Conservation (phyloP, 2,113 vertebrate species). For the Planiliza haematocheilus region DNA sequence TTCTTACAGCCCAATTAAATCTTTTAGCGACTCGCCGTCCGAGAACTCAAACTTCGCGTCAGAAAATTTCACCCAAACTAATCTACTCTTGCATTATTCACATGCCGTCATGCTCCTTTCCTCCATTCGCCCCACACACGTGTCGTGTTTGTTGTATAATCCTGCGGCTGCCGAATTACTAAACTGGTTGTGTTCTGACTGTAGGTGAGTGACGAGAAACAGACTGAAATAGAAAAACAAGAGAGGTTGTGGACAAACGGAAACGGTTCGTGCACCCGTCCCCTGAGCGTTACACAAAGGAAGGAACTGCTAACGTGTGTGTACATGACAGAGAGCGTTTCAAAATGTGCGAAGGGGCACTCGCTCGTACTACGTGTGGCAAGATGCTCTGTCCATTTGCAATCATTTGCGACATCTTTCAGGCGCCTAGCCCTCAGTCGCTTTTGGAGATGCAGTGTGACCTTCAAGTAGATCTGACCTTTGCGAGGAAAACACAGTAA, state of each 20-base stretch:
- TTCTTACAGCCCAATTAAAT: constrained; percentile 21
- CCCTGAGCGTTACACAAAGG: constrained; percentile 80
- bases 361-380: constrained; percentile 17
- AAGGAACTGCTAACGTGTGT: constrained; percentile 82
- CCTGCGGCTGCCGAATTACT: constrained; percentile 24
- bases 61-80: constrained; percentile 54
- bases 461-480: constrained; percentile 24
- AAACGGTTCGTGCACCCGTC: constrained; percentile 63
- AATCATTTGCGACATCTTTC: constrained; percentile 11
- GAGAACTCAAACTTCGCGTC: not conserved
- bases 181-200: constrained; percentile 21
- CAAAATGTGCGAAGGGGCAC: constrained; percentile 54
- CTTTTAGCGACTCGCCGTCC: not conserved
- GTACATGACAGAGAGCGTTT: constrained; percentile 60
- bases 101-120: constrained; percentile 11
- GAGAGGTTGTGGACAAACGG: constrained; percentile 70
- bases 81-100: constrained; percentile 56
- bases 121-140: not conserved
- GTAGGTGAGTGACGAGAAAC: constrained; percentile 17
- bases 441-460: not conserved
- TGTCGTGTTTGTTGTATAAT: constrained; percentile 46
- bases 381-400: constrained; percentile 43
- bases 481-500: constrained; percentile 17
- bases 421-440: not conserved
- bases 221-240: constrained; percentile 39